Percentiles rank a stretch among this genome's conserved stretches.
phyloP scores from a whole-genome alignment of 2,797 vertebrate species.

The Sebastes hubbsi region DNA sequence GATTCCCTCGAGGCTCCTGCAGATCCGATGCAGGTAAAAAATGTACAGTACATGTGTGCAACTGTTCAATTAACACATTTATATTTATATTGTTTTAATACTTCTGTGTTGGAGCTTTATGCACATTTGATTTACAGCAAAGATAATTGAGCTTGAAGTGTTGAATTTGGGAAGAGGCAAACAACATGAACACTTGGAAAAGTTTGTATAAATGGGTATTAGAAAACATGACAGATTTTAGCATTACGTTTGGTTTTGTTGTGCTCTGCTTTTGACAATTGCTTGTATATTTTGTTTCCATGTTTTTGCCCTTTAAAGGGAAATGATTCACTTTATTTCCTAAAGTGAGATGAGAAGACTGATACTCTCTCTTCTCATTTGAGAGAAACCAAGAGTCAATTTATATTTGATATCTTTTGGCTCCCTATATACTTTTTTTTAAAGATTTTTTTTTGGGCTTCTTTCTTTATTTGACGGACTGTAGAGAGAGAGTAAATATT shows the following conservation, averaged over 20 bases:
- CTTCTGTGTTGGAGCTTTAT: not conserved
- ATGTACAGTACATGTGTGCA: not conserved
- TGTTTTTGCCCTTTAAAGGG: not conserved
- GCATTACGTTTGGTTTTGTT: not conserved
- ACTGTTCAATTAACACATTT: not conserved
- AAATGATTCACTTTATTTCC: not conserved
- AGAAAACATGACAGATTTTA: not conserved
- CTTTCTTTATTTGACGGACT: not conserved
- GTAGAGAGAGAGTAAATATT: not conserved
- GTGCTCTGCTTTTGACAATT: not conserved
- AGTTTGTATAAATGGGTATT: not conserved
- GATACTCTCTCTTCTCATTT: not conserved
- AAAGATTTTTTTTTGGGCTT: not conserved
- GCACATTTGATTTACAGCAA: not conserved
- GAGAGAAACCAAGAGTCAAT: too few relatives aligned
- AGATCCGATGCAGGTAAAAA: not conserved
- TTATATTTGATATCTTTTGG: not conserved
- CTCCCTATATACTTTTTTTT: fast-evolving
- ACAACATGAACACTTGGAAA: too few relatives aligned
- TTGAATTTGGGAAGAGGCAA: too few relatives aligned
- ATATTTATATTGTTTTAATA: not conserved
- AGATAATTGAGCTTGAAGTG: not conserved
- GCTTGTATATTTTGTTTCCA: not conserved
- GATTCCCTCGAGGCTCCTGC: not conserved
- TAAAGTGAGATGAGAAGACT: not conserved